Evolutionary conservation across 2,113 vertebrate species (phyloP), one percentile per base, ranked within the genome.

Genomic region (Cyanoderma ruficeps): DNA sequence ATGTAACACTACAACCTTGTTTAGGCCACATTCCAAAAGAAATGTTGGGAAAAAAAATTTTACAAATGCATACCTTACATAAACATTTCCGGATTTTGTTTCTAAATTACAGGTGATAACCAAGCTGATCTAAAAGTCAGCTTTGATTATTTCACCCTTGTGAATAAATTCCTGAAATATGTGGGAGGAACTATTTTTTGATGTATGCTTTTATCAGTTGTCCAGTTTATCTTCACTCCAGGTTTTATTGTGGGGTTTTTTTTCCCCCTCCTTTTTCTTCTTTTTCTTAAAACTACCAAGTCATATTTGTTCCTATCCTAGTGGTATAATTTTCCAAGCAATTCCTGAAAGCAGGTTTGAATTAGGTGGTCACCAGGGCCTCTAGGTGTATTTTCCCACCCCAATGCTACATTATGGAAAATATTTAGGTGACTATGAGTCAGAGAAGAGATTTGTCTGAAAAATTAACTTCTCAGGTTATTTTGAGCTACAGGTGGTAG

Each of bases 21-120:
- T 92, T 69, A 93, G 93, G 82, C 90, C 35, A 59, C 91, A 94
- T 96, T 97, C 85, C 94, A 90, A 87, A 93, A 94, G 63, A 90
- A 93, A 91, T 64, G 42, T 88, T 95, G 64, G 65, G 67, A 2
- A 28, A 86, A 95, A 87, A 82, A 1, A 27, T 75, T 94, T 95
- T 89, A 76, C 41, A 71, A 86, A 93, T 82, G 90, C 78, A 83
- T 95, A 81, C 89, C 74, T 93, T 90, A 87, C 92, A 83, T 93
- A 94, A 97, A 42, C 49, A 28, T 41, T 95, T 97, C 95, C 61
- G 37, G 23, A 76, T 87, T 94, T 93, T 77, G n/a, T 81, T 89
- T 94, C 74, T 85, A 89, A 93, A 95, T 95, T 80, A n/a, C 60
- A 83, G 65, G 56, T 92, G 91, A 94, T 93, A 95, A 87, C 53